Conservation (phyloP, 2,113 vertebrate genomes). For the Labrus mixtus region DNA sequence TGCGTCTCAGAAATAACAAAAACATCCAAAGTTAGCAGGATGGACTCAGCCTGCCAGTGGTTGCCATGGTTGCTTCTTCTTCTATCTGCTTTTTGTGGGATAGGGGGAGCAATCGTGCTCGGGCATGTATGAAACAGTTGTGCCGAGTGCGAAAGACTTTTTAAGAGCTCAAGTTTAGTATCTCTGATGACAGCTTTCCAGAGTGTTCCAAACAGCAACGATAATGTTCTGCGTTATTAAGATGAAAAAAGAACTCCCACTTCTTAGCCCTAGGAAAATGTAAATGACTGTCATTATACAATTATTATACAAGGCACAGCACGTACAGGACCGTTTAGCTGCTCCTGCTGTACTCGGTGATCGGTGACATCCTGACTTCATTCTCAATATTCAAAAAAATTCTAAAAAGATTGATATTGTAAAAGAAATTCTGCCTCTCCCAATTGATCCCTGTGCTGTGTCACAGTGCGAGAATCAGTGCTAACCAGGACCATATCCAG, state of each 20-base stretch:
- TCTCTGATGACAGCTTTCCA: too few relatives aligned
- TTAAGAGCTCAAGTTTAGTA: too few relatives aligned
- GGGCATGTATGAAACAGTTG: too few relatives aligned
- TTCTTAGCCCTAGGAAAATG: neutral
- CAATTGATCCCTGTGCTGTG: constrained; percentile 30
- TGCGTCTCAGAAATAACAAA: too few relatives aligned
- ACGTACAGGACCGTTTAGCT: constrained; percentile 11
- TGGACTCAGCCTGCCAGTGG: too few relatives aligned
- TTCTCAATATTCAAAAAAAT: constrained; percentile 16
- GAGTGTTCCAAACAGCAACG: neutral
- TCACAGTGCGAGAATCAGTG: constrained; percentile 6
- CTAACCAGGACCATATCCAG: constrained; percentile 31
- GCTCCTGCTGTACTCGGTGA: constrained; percentile 4
- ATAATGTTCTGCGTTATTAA: neutral
- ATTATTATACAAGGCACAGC: constrained; percentile 22
- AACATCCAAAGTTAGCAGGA: too few relatives aligned
- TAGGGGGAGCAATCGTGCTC: too few relatives aligned
- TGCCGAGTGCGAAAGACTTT: too few relatives aligned
- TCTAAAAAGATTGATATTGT: constrained; percentile 1
- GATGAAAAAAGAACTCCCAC: neutral
- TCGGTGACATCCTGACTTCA: constrained; percentile 21
- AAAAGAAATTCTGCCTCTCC: neutral
- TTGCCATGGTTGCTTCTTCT: too few relatives aligned
- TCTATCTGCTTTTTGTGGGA: too few relatives aligned
- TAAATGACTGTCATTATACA: constrained; percentile 21